Conservation (phyloP, 92 coral and sea anemone genomes). For the Palythoa heliodiscus region DNA sequence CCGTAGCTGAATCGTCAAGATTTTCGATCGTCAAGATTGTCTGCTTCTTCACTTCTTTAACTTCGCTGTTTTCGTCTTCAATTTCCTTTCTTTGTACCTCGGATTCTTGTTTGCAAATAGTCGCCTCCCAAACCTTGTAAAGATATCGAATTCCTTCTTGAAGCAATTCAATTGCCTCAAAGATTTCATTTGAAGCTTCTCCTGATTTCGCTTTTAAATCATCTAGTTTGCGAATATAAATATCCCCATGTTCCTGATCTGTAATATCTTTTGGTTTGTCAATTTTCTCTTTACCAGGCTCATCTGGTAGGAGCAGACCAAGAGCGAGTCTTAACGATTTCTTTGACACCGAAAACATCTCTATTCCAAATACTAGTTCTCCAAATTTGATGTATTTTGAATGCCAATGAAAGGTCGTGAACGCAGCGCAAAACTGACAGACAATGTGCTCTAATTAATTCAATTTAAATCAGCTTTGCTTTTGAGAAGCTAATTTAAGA, state of each 20-base stretch:
- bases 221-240: slow-evolving; percentile 21
- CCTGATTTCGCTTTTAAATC: not conserved
- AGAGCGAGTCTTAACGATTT: slow-evolving; percentile 11
- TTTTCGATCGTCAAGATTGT: slow-evolving; percentile 15
- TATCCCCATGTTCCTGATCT: slow-evolving; percentile 19
- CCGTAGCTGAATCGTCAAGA: slow-evolving; percentile 27
- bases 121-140: slow-evolving; percentile 20
- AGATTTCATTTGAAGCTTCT: not conserved
- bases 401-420: not conserved
- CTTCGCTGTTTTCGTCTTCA: not conserved
- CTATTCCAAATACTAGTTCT: not conserved
- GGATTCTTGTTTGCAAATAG: slow-evolving; percentile 3
- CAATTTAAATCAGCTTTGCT: not conserved
- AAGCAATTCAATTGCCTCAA: slow-evolving; percentile 7
- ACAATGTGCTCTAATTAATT: not conserved
- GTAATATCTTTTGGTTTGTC: slow-evolving; percentile 22
- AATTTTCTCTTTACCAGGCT: not conserved
- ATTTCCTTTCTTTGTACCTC: not conserved
- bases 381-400: not conserved
- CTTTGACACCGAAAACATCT: slow-evolving; percentile 29
- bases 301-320: slow-evolving; percentile 1
- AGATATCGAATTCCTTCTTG: slow-evolving; percentile 11
- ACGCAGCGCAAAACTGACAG: not conserved
- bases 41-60: not conserved
- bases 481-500: slow-evolving; percentile 10